Base-by-base conservation (phyloP, 2,888 invertebrate species). In the Sesia bembeciformis region DNA sequence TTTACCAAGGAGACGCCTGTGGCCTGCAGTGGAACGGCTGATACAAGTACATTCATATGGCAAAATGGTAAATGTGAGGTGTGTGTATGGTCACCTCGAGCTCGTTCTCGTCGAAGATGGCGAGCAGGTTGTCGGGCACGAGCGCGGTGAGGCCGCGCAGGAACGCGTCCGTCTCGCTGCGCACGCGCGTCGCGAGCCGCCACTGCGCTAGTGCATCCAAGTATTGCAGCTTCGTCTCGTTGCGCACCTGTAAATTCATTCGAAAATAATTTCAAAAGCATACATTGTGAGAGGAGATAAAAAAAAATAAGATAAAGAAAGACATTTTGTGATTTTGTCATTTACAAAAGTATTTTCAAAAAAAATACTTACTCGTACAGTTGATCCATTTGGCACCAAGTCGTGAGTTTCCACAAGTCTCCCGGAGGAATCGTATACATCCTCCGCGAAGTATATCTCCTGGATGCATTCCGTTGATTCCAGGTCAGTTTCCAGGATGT, bases 21-120 rank as follows among this genome's bases (percentile, higher is more conserved):
- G 42, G 42, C 6, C 6, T 7, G 42, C 42, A 6, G 1, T 42
- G 42, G 6, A 3, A 42, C 5, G 42, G 7, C 7, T 42, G 42
- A 42, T 42, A 42, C 42, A 42, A 42, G 5, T 42, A 6, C 7
- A 7, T 42, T 23, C 23, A 23, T 23, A 23, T 1, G 2, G 23
- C 23, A 23, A 23, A 23, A 23, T 23, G 23, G 23, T 23, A 23
- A 23, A 2, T 1, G 23, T 23, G 23, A 23, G 23, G 23, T 23
- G 23, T 23, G 23, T 23, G 23, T 23, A 23, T 23, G 23, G 23
- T 23, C 23, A 97, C 96, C 94, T 98, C 98, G 40, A 98, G 91
- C 85, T 98, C 98, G 84, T 97, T 97, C 85, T 98, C 98, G 86
- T 98, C 97, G 84, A 98, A 98, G 78, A 97, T 97, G 74, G 96